A percentile compares a stretch with the other conserved stretches of the same genome.
Conservation (phyloP, 2,797 vertebrate genomes). For the Rhynchonycteris naso region DNA sequence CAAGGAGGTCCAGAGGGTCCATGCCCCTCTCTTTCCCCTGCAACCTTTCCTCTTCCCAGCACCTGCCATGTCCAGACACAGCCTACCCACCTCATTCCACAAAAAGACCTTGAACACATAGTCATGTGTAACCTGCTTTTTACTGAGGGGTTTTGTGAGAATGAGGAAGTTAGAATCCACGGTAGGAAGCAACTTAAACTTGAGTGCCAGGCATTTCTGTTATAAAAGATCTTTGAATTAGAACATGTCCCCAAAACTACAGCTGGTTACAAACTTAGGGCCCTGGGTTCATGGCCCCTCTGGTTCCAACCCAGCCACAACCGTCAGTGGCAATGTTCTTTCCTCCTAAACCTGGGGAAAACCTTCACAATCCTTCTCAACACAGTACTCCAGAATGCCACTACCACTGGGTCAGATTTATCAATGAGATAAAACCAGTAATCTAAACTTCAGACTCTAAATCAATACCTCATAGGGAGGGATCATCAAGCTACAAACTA, state of each 20-base stretch:
- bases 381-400: not conserved
- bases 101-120: not conserved
- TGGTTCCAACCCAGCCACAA: not conserved
- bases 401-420: not conserved
- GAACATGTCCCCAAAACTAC: not conserved
- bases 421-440: not conserved
- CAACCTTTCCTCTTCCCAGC: not conserved
- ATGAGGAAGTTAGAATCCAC: not conserved
- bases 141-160: not conserved
- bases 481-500: not conserved
- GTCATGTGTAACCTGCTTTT: not conserved
- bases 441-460: not conserved
- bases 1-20: not conserved
- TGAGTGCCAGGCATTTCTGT: not conserved
- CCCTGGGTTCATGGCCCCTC: not conserved
- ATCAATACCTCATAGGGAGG: not conserved
- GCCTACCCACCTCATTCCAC: not conserved
- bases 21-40: not conserved
- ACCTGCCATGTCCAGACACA: not conserved
- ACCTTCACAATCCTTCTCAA: constrained; percentile 4
- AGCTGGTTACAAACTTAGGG: not conserved
- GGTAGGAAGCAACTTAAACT: not conserved
- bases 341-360: not conserved
- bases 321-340: not conserved
- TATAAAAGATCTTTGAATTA: not conserved